Conservation (phyloP, 2,888 invertebrate species). For the Mechanitis messenoides region DNA sequence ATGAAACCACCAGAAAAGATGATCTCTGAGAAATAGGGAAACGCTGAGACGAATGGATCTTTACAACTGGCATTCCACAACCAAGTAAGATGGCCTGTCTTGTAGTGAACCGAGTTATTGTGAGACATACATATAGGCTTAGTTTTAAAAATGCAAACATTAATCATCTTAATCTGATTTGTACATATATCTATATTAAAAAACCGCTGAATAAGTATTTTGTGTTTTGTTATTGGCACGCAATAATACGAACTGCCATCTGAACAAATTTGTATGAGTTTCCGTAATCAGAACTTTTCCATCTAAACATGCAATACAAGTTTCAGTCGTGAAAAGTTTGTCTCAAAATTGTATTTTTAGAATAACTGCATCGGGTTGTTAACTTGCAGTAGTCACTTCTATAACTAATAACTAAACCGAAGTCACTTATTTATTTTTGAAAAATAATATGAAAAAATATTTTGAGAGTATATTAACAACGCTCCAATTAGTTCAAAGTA, state of each 20-base stretch:
- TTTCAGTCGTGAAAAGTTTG: conserved; percentile 4
- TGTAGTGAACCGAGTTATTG: background rate
- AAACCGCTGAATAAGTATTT: background rate
- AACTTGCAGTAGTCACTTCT: background rate
- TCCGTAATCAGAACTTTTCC: conserved; percentile 2
- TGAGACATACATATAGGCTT: background rate
- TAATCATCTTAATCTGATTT: too few relatives aligned
- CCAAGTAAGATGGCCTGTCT: conserved; percentile 1
- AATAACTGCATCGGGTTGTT: background rate
- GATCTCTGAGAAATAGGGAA: conserved; percentile 3
- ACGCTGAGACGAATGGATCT: background rate
- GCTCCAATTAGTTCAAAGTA: too few relatives aligned
- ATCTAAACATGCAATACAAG: conserved; percentile 3
- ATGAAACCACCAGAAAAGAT: conserved; percentile 12
- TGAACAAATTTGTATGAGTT: too few relatives aligned
- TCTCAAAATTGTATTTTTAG: conserved; percentile 6
- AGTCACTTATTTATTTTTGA: background rate
- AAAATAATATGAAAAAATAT: background rate
- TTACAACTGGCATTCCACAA: background rate
- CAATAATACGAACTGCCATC: too few relatives aligned
- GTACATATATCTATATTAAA: background rate
- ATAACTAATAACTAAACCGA: background rate
- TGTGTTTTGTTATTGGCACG: background rate
- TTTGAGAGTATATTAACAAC: too few relatives aligned
- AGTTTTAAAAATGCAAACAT: too few relatives aligned